Evolutionary conservation across 2,797 vertebrate species (phyloP).

Genomic region (Pristis pectinata): DNA sequence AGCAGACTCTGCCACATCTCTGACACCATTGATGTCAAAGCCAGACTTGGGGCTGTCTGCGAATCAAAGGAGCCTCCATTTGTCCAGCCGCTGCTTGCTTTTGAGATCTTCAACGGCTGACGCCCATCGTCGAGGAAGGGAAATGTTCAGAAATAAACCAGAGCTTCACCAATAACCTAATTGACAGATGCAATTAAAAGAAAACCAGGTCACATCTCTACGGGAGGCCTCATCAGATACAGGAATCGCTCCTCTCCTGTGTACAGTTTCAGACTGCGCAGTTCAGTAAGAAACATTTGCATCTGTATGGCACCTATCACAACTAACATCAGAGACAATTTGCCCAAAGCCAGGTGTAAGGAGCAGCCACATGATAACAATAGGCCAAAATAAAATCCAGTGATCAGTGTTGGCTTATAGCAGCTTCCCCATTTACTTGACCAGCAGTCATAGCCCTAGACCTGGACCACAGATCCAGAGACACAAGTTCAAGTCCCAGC

Average conservation of each 20-base stretch:
- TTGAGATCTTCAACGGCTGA: not conserved
- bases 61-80: not conserved
- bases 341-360: constrained; percentile 7
- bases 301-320: not conserved
- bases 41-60: too few relatives aligned
- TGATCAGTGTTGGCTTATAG: too few relatives aligned
- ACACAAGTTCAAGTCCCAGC: too few relatives aligned
- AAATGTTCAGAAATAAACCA: not conserved
- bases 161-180: not conserved
- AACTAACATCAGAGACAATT: not conserved
- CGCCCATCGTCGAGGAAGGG: not conserved
- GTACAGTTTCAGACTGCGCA: not conserved
- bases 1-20: too few relatives aligned
- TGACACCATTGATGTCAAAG: too few relatives aligned
- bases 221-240: not conserved
- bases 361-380: not conserved
- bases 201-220: not conserved
- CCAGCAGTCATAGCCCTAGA: too few relatives aligned
- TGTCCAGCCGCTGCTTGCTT: not conserved
- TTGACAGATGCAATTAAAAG: not conserved
- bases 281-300: not conserved
- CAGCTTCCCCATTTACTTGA: too few relatives aligned
- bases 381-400: too few relatives aligned
- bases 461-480: too few relatives aligned
- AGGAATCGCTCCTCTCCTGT: not conserved